Evolutionary conservation across 2,888 invertebrate genomes (phyloP), one percentile per base, ranked within the genome.

Genomic region (Nyleta sp.): DNA sequence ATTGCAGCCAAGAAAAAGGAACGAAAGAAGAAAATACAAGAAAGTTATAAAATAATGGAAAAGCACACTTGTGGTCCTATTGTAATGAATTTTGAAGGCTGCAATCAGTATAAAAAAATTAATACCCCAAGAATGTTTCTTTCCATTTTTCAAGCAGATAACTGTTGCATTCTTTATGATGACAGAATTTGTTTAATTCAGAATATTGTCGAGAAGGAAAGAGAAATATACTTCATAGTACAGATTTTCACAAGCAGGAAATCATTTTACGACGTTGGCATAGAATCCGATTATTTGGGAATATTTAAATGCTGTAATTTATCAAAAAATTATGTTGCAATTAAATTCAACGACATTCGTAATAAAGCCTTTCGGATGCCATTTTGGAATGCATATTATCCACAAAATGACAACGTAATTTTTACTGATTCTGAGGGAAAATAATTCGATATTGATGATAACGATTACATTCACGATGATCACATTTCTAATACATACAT

Each of bases 341-440:
- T 44, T 24, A 2, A 1, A 40, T 18, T 59, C 2, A 17, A 8
- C 7, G 24, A 42, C 8, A 42, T 59, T 44, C 24, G 17, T 11
- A 31, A 42, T 11, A 59, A 59, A 22, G 7, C 13, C 13, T 59
- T 59, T 1, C 2, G 42, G 2, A 44, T 59, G 44, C 59, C 59
- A 18, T 59, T 28, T 59, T 59, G 59, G 59, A 15, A 57, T 18
- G 46, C 46, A 11, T 22, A 46, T n/a, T 46, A 46, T 46, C 11
- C 11, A 11, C 15, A 42, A 42, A 17, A 28, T 28, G 28, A 28
- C 8, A 8, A 28, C 28, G 8, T 28, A n/a, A n/a, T n/a, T n/a
- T n/a, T n/a, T n/a, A n/a, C n/a, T n/a, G n/a, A n/a, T n/a, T n/a
- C n/a, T n/a, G n/a, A n/a, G n/a, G n/a, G n/a, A n/a, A n/a, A n/a